Evolutionary conservation across 2,113 vertebrate species (phyloP), one percentile per base, ranked within the genome.

Genomic region (Trematomus loennbergii): DNA sequence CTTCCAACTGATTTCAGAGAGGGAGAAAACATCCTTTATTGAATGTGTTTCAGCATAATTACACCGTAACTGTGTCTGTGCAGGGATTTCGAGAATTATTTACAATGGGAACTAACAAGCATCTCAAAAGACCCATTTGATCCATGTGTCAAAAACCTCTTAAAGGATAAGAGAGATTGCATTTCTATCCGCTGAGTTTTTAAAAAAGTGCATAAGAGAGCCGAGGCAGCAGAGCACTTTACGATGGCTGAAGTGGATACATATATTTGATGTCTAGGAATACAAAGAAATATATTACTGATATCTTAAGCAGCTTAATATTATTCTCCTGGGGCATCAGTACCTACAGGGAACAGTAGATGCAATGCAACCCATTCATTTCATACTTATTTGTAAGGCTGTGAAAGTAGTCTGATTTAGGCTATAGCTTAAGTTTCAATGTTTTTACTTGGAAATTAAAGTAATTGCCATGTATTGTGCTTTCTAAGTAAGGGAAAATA

Each of bases 1-100:
- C 55, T 62, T 75, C 54, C 45, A 61, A 78, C 67, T 58, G 55
- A 58, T 79, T 57, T 75, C 66, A 74, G 46, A 83, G 46, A 66
- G 49, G 29, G 53, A 61, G 15, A 66, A 48, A 17, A 77, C 25
- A 33, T 59, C 7, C 7, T 36, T 72, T 70, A 63, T 84, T 50
- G 58, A 10, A 5, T 15, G 17, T 7, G 2, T 50, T 79, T 53
- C 29, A 9, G 20, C 48, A 12, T 18, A 43, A 63, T 75, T 22
- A 67, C 55, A 48, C 9, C 12, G 0, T 69, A 64, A 72, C 29
- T 78, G 52, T 45, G 25, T 48, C 72, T 29, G 43, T 29, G 46
- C 25, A 49, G 55, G 33, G 20, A 50, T 61, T 67, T 48, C 46
- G 9, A 67, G 5, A 58, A 64, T 67, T 50, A 72, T 52, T 59